These are phyloP conservation scores for Amphipyra tragopoginis DNA, from an alignment of 2,888 invertebrate species.

Conservation along the genomic window DNA sequence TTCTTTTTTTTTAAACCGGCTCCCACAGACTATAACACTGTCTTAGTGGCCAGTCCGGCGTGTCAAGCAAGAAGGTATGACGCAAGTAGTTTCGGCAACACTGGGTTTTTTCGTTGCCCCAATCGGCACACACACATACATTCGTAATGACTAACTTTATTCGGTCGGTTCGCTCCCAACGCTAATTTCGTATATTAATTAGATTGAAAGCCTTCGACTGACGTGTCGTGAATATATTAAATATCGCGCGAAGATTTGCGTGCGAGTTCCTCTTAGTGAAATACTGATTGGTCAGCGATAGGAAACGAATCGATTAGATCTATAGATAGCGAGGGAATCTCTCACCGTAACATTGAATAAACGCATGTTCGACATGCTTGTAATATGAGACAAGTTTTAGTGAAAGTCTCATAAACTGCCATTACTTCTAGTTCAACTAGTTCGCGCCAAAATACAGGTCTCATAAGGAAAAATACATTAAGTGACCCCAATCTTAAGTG, in stretches of 20 bases:
- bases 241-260: conserved; percentile 12
- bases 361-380: conserved; percentile 19
- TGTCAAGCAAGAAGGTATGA: conserved; percentile 77
- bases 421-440: conserved; percentile 29
- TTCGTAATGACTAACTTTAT: conserved; percentile 48
- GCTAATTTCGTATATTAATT: conserved; percentile 54
- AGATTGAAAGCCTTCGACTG: conserved; percentile 46
- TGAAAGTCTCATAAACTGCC: conserved; percentile 41
- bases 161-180: conserved; percentile 38
- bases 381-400: conserved; percentile 25
- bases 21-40: conserved; percentile 55
- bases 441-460: conserved; percentile 29
- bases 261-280: conserved; percentile 11
- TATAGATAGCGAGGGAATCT: conserved; percentile 24
- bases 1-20: conserved; percentile 73
- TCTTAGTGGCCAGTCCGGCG: conserved; percentile 73
- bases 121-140: conserved; percentile 62
- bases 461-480: not conserved
- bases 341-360: conserved; percentile 10
- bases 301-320: conserved; percentile 33
- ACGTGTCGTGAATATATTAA: conserved; percentile 30
- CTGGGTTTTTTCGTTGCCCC: conserved; percentile 77
- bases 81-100: conserved; percentile 87
- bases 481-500: conserved; percentile 17
- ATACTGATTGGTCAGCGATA: conserved; percentile 4